These are phyloP conservation scores for Alviniconcha marisindica DNA, from an alignment of 1,140 invertebrate species.

Conservation along the genomic window DNA sequence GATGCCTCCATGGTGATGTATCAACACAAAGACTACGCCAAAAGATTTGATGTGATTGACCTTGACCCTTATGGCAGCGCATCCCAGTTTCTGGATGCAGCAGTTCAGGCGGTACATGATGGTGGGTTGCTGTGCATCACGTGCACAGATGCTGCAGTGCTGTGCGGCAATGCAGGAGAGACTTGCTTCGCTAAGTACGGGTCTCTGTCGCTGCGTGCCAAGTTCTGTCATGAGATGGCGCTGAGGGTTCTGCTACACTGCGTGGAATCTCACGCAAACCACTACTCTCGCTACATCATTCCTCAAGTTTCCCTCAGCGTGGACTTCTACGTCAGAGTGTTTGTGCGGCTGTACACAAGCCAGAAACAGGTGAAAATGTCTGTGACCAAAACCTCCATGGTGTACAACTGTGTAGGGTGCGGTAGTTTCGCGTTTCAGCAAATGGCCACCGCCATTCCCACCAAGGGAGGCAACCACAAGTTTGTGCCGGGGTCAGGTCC, in stretches of 20 bases:
- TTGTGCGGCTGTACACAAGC: slow-evolving; percentile 90
- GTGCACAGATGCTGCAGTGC: slow-evolving; percentile 97
- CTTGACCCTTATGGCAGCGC: slow-evolving; percentile 99
- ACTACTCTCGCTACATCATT: slow-evolving; percentile 94
- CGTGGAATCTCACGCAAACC: slow-evolving; percentile 93
- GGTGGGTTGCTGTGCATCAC: slow-evolving; percentile 90
- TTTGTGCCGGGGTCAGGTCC: slow-evolving; percentile 83
- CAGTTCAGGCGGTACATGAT: slow-evolving; percentile 81
- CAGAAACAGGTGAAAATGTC: slow-evolving; percentile 88
- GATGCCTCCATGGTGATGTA: slow-evolving; percentile 78
- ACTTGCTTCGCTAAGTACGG: slow-evolving; percentile 97
- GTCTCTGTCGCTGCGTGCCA: slow-evolving; percentile 89
- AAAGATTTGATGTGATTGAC: slow-evolving; percentile 93
- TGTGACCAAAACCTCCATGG: slow-evolving; percentile 86
- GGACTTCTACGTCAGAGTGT: slow-evolving; percentile 98
- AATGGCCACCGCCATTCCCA: slow-evolving; percentile 80
- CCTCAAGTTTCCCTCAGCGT: slow-evolving; percentile 94
- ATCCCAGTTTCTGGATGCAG: slow-evolving; percentile 93
- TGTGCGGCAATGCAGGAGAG: slow-evolving; percentile 96
- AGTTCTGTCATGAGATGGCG: slow-evolving; percentile 97
- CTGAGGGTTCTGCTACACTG: slow-evolving; percentile 93
- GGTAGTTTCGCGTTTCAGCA: slow-evolving; percentile 87
- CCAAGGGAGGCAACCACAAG: slow-evolving; percentile 77
- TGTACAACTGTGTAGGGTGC: slow-evolving; percentile 94
- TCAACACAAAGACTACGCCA: slow-evolving; percentile 80